A percentile compares a stretch with the other conserved stretches of the same genome.
Evolutionary conservation across 1,140 invertebrate species (phyloP).

Genomic region (Ladona fulva): DNA sequence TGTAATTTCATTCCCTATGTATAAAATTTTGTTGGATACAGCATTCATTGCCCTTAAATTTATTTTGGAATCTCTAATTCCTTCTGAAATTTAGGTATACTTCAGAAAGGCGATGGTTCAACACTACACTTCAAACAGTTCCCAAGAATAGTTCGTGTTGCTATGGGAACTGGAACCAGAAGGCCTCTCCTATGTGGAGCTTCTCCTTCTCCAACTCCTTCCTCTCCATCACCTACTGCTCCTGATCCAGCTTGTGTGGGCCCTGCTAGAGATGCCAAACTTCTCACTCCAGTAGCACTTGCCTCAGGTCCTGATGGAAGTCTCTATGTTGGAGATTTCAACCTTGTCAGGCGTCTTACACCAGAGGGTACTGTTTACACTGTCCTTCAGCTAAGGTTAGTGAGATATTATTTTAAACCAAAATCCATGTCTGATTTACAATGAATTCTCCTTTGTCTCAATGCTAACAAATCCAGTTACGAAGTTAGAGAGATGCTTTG

Average conservation of each 20-base stretch:
- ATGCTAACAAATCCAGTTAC: too few species aligned
- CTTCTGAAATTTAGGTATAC: slow-evolving; percentile 59
- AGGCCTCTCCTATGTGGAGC: slow-evolving; percentile 62
- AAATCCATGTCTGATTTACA: too few species aligned
- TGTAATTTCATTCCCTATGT: too few species aligned
- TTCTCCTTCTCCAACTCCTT: slow-evolving; percentile 10
- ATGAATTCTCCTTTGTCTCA: too few species aligned
- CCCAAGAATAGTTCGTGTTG: slow-evolving; percentile 77
- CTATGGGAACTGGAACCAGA: slow-evolving; percentile 90
- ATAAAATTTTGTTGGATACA: too few species aligned
- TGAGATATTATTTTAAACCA: too few species aligned
- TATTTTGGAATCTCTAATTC: too few species aligned
- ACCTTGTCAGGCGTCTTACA: slow-evolving; percentile 85
- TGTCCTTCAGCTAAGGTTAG: slow-evolving; percentile 81
- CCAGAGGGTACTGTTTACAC: slow-evolving; percentile 87
- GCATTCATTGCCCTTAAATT: too few species aligned
- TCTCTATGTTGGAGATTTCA: slow-evolving; percentile 94
- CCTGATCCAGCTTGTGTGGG: slow-evolving; percentile 55
- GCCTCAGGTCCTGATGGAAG: slow-evolving; percentile 92
- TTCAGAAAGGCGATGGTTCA: slow-evolving; percentile 93
- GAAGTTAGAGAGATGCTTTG: too few species aligned
- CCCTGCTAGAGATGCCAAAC: slow-evolving; percentile 70
- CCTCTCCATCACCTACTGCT: background rate
- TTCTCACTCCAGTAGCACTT: slow-evolving; percentile 86
- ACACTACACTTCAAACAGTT: slow-evolving; percentile 89